These are phyloP conservation scores for Rhizomys pruinosus DNA, from an alignment of 2,113 vertebrate genomes.

Conservation along the genomic window DNA sequence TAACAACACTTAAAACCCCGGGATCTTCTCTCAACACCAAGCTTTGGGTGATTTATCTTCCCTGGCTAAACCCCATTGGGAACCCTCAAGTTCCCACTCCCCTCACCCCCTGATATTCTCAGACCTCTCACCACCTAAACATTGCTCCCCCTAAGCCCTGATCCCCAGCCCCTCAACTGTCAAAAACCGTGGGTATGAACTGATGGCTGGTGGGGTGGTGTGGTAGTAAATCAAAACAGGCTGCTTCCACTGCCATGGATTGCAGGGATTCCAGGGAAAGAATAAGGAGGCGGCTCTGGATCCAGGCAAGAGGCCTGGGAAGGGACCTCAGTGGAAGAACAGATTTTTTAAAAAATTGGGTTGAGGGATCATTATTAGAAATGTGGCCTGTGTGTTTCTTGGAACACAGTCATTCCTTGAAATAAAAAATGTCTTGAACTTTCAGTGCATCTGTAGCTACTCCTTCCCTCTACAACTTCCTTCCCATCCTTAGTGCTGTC, in stretches of 20 bases:
- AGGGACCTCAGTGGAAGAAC: constrained; percentile 70
- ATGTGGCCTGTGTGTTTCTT: constrained; percentile 50
- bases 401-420: constrained; percentile 61
- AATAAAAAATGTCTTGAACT: constrained; percentile 73
- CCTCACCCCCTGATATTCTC: accelerated
- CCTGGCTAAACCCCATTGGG: constrained; percentile 48
- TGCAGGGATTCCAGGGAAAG: constrained; percentile 75
- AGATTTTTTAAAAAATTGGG: constrained; percentile 68
- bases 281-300: not conserved
- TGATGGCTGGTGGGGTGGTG: constrained; percentile 58
- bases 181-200: constrained; percentile 76
- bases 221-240: constrained; percentile 84
- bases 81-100: not conserved
- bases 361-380: constrained; percentile 49
- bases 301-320: not conserved
- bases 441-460: constrained; percentile 73
- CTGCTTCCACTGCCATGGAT: constrained; percentile 80
- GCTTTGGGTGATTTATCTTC: constrained; percentile 71
- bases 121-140: constrained; percentile 53
- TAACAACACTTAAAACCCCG: constrained; percentile 54
- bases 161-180: not conserved
- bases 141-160: not conserved
- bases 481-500: constrained; percentile 52
- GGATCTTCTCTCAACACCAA: constrained; percentile 69
- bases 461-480: constrained; percentile 27